A percentile compares a stretch with the other conserved stretches of the same genome.
phyloP scores from a whole-genome alignment of 2,888 invertebrate genomes.

The Nasonovia ribisnigri region DNA sequence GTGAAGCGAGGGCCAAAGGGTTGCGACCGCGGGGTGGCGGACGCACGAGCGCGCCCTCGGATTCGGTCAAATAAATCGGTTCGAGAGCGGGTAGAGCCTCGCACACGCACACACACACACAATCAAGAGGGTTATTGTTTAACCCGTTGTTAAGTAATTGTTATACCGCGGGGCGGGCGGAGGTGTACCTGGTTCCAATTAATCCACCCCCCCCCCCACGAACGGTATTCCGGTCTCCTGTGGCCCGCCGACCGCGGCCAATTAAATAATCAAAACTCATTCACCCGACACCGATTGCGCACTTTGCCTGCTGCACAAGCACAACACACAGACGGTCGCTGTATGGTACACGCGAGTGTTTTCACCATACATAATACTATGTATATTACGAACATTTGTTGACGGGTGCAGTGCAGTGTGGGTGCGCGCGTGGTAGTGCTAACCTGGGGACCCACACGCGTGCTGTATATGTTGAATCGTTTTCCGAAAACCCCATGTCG shows the following conservation, averaged over 20 bases:
- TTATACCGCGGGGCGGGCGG: not conserved
- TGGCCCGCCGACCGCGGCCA: constrained; percentile 54
- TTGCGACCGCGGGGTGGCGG: not conserved
- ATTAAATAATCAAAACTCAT: constrained; percentile 63
- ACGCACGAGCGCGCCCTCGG: not conserved
- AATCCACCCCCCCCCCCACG: not conserved
- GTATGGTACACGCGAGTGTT: not conserved
- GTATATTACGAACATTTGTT: not conserved
- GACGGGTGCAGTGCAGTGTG: not conserved
- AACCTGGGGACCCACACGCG: not conserved
- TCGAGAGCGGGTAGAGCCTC: not conserved
- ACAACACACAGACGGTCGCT: not conserved
- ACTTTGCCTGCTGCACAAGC: constrained; percentile 27
- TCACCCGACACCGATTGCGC: constrained; percentile 46
- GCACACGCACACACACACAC: not conserved
- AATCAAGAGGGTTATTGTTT: constrained; percentile 51
- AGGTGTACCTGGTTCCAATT: constrained; percentile 45
- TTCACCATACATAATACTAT: not conserved
- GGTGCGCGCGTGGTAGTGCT: not conserved
- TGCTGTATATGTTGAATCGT: not conserved
- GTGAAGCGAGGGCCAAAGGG: not conserved
- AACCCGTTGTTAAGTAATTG: constrained; percentile 32
- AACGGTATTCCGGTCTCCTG: constrained; percentile 40
- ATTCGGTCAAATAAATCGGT: constrained; percentile 17
- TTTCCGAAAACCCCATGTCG: not conserved